A percentile compares a stretch with the other conserved stretches of the same genome.
Evolutionary conservation across 2,888 invertebrate species (phyloP).

Genomic region (Eupithecia vulgata): DNA sequence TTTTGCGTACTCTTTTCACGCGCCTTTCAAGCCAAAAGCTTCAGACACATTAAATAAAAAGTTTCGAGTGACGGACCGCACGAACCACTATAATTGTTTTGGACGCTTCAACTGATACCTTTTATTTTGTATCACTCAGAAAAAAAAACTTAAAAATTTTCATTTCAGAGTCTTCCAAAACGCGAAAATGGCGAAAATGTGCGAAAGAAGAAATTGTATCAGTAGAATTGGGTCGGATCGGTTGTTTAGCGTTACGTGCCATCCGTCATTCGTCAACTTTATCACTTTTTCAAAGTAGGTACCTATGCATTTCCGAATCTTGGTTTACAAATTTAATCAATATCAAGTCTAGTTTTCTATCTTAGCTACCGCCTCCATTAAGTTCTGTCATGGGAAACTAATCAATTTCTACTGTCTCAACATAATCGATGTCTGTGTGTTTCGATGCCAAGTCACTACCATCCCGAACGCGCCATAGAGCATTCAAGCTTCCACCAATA

Average conservation of each 20-base stretch:
- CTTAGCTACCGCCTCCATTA: neutral
- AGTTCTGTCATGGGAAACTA: slow-evolving; percentile 1
- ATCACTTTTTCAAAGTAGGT: no score
- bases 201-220: no score
- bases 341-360: neutral
- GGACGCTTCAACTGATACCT: neutral
- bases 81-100: neutral
- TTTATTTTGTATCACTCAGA: no score
- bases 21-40: neutral
- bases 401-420: slow-evolving; percentile 18
- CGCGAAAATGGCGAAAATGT: no score
- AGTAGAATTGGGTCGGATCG: no score
- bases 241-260: neutral
- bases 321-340: neutral
- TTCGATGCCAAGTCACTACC: slow-evolving; percentile 20
- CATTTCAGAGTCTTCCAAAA: no score
- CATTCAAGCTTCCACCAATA: slow-evolving; percentile 55
- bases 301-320: neutral
- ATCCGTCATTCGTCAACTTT: neutral
- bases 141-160: no score
- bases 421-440: slow-evolving; percentile 1
- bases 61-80: neutral
- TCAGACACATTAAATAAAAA: neutral
- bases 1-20: neutral
- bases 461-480: slow-evolving; percentile 40